These are phyloP conservation scores for Gortyna flavago DNA, from an alignment of 2,888 invertebrate genomes.

Conservation along the genomic window DNA sequence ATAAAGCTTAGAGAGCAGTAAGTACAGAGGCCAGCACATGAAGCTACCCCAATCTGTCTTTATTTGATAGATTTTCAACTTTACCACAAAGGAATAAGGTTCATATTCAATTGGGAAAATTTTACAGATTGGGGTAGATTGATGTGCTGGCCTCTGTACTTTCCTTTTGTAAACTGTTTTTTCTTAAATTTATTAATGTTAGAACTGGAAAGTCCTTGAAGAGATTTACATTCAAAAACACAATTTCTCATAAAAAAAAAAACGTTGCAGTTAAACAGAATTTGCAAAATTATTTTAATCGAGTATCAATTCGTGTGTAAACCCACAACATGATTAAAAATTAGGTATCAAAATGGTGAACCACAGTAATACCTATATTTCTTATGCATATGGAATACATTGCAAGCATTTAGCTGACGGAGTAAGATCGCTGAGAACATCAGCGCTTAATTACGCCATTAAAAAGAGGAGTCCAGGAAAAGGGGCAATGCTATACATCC, in stretches of 20 bases:
- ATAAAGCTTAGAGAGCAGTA: not conserved
- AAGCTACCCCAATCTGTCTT: no score
- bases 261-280: not conserved
- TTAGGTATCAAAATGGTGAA: not conserved
- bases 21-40: no score
- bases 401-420: conserved; percentile 29
- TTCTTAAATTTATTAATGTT: not conserved
- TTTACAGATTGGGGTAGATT: no score
- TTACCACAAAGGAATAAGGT: no score
- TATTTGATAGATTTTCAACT: no score
- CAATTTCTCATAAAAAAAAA: not conserved
- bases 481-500: no score
- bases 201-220: not conserved
- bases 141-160: no score
- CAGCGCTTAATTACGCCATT: no score
- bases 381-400: conserved; percentile 37
- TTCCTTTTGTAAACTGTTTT: not conserved
- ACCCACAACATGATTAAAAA: not conserved
- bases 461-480: no score
- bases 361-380: not conserved
- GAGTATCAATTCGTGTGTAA: not conserved
- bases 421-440: conserved; percentile 15
- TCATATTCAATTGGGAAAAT: no score
- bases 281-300: conserved; percentile 35
- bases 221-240: not conserved